Evolutionary conservation across 2,113 vertebrate species (phyloP), one percentile per base, ranked within the genome.

Genomic region (Zingel zingel): DNA sequence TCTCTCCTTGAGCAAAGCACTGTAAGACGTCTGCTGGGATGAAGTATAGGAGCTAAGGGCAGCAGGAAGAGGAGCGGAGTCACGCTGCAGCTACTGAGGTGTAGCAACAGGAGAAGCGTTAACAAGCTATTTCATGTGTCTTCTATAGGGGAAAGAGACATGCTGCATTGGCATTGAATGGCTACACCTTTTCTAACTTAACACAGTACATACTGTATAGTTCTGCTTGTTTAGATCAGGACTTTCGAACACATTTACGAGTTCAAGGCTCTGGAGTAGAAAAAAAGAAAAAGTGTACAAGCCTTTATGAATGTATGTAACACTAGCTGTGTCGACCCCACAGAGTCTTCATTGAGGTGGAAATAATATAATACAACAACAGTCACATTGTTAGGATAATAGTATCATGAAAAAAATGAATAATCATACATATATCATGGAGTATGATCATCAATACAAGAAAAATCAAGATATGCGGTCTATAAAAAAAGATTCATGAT

Each of bases 11-110:
- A 86, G 86, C 74, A 47, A 65, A 77, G 74, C 74, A 68, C 58
- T 77, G 75, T 77, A 63, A 72, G 51, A 79, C n/a, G 79, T 90
- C 93, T 90, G 74, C 86, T 72, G 85, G 85, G 80, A 90, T 48
- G 45, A 33, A 59, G 80, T n/a, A 19, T 21, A 79, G 72, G 66
- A 67, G 25, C 27, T 54, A 67, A 82, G 70, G 85, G 84, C 77
- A 84, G 85, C 62, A 73, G 81, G 33, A 87, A 39, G 61, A 78
- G 27, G 25, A 78, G 57, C 36, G 19, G 58, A 68, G 59, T 66
- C 64, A 70, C 48, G 61, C 58, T 64, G 69, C 30, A 80, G 79
- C 62, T 74, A 47, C 61, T 51, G 54, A 81, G 70, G 53, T 51
- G 39, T 47, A 73, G 74, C 67, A n/a, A 48, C 1, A 2, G n/a